These are phyloP conservation scores for Carduelis carduelis DNA, from an alignment of 2,797 vertebrate genomes.

Conservation along the genomic window DNA sequence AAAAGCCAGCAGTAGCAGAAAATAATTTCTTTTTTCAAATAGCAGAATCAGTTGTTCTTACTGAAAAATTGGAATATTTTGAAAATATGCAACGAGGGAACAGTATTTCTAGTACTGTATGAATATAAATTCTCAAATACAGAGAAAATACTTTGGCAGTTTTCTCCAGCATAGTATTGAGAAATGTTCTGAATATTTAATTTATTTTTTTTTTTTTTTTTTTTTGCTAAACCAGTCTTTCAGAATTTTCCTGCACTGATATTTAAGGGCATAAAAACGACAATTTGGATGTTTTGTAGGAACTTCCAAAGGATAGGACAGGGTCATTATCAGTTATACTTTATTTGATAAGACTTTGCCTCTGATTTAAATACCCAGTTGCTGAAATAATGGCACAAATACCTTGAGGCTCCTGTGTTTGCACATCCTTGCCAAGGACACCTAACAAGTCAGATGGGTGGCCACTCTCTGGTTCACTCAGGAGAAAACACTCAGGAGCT, in stretches of 20 bases:
- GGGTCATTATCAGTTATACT: neutral
- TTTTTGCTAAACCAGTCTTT: neutral
- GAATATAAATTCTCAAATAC: neutral
- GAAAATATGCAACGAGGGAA: neutral
- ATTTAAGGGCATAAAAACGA: neutral
- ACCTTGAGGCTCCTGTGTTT: rapidly evolving
- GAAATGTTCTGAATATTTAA: neutral
- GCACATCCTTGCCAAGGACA: neutral
- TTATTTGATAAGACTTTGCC: neutral
- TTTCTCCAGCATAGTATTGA: neutral
- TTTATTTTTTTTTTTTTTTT: neutral
- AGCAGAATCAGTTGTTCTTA: neutral
- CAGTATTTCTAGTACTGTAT: neutral
- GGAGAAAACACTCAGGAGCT: neutral
- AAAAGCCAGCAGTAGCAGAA: neutral
- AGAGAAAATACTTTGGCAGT: neutral
- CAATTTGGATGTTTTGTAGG: neutral
- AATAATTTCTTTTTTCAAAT: neutral
- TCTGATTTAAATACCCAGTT: neutral
- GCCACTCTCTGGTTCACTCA: neutral
- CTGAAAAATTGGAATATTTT: neutral
- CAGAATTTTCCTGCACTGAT: neutral
- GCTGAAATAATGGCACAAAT: neutral
- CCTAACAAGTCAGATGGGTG: neutral
- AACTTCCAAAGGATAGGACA: neutral